phyloP scores from a whole-genome alignment of 2,113 vertebrate species.

The Chascanopsetta lugubris region DNA sequence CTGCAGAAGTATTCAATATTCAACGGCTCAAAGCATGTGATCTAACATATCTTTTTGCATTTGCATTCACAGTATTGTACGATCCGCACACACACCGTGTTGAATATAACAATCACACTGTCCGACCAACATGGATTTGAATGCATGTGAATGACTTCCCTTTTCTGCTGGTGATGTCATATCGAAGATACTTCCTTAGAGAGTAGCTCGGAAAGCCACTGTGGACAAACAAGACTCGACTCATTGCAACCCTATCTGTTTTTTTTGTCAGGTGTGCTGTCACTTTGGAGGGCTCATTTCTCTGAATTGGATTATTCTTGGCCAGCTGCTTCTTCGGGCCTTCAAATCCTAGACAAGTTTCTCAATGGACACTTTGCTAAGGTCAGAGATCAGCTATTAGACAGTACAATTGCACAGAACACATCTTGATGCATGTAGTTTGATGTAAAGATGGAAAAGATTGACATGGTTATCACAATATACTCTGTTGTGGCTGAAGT shows the following conservation, averaged over 20 bases:
- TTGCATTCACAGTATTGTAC: background rate
- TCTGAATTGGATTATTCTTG: constrained; percentile 82
- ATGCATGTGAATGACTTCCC: background rate
- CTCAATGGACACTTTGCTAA: constrained; percentile 81
- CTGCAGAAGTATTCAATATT: constrained; percentile 17
- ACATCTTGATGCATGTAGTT: constrained; percentile 1
- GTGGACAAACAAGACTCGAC: constrained; percentile 13
- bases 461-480: constrained; percentile 5
- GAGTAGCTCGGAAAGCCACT: constrained; percentile 28
- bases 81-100: background rate
- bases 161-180: constrained; percentile 2
- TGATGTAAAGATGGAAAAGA: background rate
- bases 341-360: constrained; percentile 73
- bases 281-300: constrained; percentile 76
- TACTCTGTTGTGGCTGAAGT: constrained; percentile 13
- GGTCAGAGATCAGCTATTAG: constrained; percentile 82
- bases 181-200: constrained; percentile 2
- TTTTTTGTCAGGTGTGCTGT: constrained; percentile 80
- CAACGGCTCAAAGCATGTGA: constrained; percentile 27
- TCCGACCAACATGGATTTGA: background rate
- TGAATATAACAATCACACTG: background rate
- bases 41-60: background rate
- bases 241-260: constrained; percentile 63
- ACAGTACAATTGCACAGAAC: constrained; percentile 22
- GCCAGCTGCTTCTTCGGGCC: constrained; percentile 75